A percentile compares a stretch with the other conserved stretches of the same genome.
Evolutionary conservation across 1,140 invertebrate species (phyloP).

Genomic region (Sarcophaga peregrina): DNA sequence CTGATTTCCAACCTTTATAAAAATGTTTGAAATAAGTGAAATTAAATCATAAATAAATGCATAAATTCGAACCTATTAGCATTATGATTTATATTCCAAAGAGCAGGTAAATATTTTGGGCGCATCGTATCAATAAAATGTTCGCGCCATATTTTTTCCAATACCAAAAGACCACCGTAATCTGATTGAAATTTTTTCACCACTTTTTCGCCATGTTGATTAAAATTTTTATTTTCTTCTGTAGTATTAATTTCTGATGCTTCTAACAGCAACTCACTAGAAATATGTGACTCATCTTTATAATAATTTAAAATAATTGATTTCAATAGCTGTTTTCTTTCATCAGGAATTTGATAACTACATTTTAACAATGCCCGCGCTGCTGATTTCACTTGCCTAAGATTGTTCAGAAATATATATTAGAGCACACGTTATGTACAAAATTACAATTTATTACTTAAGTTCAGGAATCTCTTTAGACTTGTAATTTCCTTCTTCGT

Average conservation of each 20-base stretch:
- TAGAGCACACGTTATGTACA: slow-evolving; percentile 39
- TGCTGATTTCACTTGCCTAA: slow-evolving; percentile 73
- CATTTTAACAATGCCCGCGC: slow-evolving; percentile 74
- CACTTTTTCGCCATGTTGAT: slow-evolving; percentile 76
- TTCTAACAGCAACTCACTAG: slow-evolving; percentile 67
- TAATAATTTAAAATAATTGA: slow-evolving; percentile 68
- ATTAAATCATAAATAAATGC: neutral
- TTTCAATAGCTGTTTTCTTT: slow-evolving; percentile 69
- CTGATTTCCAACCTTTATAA: slow-evolving; percentile 68
- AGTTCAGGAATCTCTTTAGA: slow-evolving; percentile 61
- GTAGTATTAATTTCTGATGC: slow-evolving; percentile 65
- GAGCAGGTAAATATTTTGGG: slow-evolving; percentile 76
- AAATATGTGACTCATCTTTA: slow-evolving; percentile 66
- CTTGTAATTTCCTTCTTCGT: slow-evolving; percentile 56
- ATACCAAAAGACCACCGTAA: slow-evolving; percentile 73
- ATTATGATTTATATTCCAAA: slow-evolving; percentile 83
- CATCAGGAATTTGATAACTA: slow-evolving; percentile 69
- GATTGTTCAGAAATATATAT: slow-evolving; percentile 45
- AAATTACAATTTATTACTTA: slow-evolving; percentile 46
- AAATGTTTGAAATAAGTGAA: neutral
- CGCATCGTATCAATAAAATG: slow-evolving; percentile 82
- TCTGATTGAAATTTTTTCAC: slow-evolving; percentile 72
- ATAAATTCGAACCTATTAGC: slow-evolving; percentile 66
- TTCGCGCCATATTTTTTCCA: slow-evolving; percentile 82
- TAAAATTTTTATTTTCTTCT: slow-evolving; percentile 70